Conservation (phyloP, 53 echinoderm and acorn worm species). For the Crossaster papposus region DNA sequence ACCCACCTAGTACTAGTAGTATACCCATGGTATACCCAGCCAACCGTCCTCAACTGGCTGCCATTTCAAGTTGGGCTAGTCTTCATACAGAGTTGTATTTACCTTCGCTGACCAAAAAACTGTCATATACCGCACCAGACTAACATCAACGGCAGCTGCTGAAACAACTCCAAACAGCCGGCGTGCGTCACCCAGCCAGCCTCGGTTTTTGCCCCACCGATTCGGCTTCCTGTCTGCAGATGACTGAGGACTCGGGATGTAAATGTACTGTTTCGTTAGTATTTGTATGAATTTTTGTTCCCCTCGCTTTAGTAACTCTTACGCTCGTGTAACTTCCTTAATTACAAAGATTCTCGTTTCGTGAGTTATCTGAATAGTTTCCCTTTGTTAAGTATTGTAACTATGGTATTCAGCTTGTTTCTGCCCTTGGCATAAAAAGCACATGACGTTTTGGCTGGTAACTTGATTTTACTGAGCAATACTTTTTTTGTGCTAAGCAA, state of each 20-base stretch:
- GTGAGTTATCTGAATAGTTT: background rate
- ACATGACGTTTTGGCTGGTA: no score
- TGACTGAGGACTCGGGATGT: background rate
- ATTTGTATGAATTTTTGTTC: background rate
- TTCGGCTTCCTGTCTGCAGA: background rate
- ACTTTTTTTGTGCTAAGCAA: no score
- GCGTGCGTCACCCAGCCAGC: background rate
- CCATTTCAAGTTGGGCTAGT: background rate
- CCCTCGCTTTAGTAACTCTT: background rate
- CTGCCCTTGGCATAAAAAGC: no score
- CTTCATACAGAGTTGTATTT: background rate
- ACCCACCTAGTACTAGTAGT: no score
- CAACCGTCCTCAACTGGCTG: no score
- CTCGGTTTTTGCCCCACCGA: background rate
- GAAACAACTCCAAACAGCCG: background rate
- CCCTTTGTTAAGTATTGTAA: no score
- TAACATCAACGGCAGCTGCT: background rate
- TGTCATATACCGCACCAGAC: background rate
- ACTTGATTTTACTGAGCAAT: no score
- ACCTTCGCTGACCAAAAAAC: background rate
- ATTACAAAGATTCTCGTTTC: background rate
- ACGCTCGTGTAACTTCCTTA: background rate
- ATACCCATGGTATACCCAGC: no score
- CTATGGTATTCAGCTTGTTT: no score
- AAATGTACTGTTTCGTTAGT: background rate